These are phyloP conservation scores for Hippocampus zosterae DNA, from an alignment of 2,113 vertebrate genomes.

Conservation along the genomic window DNA sequence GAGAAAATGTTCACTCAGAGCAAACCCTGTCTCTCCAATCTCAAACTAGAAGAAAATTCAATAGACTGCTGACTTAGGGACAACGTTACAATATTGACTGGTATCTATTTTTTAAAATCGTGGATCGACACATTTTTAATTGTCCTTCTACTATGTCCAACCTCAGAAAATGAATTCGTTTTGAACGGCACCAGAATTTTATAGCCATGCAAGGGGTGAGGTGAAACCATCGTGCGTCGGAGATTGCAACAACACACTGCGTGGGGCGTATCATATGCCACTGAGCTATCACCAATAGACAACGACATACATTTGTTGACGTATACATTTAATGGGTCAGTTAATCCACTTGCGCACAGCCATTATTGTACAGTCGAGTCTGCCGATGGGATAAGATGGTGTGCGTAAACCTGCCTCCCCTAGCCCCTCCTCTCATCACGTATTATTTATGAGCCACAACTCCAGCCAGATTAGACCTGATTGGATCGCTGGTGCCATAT, in stretches of 20 bases:
- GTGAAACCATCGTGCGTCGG: not conserved
- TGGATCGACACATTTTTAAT: no score
- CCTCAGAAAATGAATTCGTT: no score
- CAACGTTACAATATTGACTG: not conserved
- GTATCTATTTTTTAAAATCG: no score
- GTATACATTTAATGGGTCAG: slow-evolving; percentile 46
- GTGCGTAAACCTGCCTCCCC: slow-evolving; percentile 57
- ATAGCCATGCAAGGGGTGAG: not conserved
- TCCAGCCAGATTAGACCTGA: slow-evolving; percentile 76
- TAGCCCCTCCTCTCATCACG: slow-evolving; percentile 29
- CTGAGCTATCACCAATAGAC: slow-evolving; percentile 1
- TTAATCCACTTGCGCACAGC: slow-evolving; percentile 31
- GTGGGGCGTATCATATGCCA: not conserved
- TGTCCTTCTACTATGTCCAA: no score
- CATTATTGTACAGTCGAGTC: slow-evolving; percentile 39
- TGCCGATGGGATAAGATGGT: slow-evolving; percentile 50
- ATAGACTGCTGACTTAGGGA: not conserved
- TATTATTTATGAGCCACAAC: slow-evolving; percentile 68
- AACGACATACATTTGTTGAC: slow-evolving; percentile 45
- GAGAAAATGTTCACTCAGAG: no score
- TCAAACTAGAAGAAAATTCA: no score
- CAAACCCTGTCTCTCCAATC: no score
- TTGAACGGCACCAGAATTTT: not conserved
- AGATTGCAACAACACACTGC: not conserved
- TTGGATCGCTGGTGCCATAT: slow-evolving; percentile 76